A percentile compares a stretch with the other conserved stretches of the same genome.
These are phyloP conservation scores for Atta texana DNA, from an alignment of 1,140 invertebrate species.

Conservation along the genomic window DNA sequence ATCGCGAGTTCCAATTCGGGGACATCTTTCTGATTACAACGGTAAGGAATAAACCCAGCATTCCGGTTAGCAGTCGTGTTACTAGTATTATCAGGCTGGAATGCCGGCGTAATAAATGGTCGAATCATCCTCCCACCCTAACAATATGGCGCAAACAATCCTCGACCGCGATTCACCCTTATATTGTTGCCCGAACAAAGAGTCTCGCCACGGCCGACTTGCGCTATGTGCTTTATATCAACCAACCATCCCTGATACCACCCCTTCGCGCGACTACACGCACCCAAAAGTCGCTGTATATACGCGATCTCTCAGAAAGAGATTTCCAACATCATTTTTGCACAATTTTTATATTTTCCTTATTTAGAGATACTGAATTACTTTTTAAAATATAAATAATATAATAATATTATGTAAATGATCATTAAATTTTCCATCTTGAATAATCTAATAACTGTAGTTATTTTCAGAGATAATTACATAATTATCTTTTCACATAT, in stretches of 20 bases:
- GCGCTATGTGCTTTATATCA: constrained; percentile 80
- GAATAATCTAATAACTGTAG: background rate
- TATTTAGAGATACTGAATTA: background rate
- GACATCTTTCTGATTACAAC: constrained; percentile 58
- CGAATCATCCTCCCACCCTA: constrained; percentile 77
- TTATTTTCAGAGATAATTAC: background rate
- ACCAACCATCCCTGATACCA: constrained; percentile 64
- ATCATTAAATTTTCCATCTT: background rate
- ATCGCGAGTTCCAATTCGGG: constrained; percentile 11
- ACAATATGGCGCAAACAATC: constrained; percentile 72
- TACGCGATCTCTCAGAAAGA: constrained; percentile 31
- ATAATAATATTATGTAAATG: background rate
- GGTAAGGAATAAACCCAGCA: constrained; percentile 69
- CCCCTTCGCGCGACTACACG: constrained; percentile 47
- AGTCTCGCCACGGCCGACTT: constrained; percentile 80
- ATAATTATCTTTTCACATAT: background rate
- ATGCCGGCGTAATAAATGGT: constrained; percentile 84
- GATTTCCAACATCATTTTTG: constrained; percentile 34
- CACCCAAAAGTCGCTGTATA: constrained; percentile 48
- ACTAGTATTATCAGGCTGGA: constrained; percentile 84
- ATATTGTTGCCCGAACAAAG: constrained; percentile 85
- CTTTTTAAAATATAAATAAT: background rate
- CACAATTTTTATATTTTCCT: background rate
- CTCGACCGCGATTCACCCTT: constrained; percentile 82
- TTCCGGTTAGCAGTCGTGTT: constrained; percentile 77